Conservation (phyloP, 2,888 invertebrate species). For the Pandemis corylana region DNA sequence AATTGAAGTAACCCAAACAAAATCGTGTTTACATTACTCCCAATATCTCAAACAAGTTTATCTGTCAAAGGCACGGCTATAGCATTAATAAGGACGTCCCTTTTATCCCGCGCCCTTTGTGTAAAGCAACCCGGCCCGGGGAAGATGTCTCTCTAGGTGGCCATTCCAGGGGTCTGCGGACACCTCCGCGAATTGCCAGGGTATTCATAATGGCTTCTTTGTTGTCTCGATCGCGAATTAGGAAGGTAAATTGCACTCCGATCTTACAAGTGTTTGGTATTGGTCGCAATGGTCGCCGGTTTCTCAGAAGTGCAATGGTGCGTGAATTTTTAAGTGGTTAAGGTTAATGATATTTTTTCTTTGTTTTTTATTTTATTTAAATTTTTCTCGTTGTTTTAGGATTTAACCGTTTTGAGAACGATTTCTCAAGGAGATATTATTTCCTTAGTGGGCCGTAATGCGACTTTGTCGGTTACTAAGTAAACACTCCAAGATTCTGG, state of each 20-base stretch:
- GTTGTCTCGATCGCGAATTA: conserved; percentile 52
- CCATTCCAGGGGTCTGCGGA: conserved; percentile 27
- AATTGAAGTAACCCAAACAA: conserved; percentile 26
- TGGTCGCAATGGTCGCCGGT: conserved; percentile 14
- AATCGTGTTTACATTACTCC: conserved; percentile 39
- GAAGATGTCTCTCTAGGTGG: conserved; percentile 23
- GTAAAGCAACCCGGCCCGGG: conserved; percentile 15
- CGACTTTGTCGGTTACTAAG: not conserved
- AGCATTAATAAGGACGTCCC: conserved; percentile 40
- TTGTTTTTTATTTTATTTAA: conserved; percentile 6
- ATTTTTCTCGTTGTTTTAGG: conserved; percentile 11
- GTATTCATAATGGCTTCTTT: conserved; percentile 46
- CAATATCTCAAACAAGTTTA: conserved; percentile 37
- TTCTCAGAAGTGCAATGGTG: conserved; percentile 12
- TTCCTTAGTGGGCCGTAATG: not conserved
- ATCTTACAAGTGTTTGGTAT: conserved; percentile 16
- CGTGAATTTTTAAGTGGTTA: conserved; percentile 11
- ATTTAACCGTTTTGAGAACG: conserved; percentile 12
- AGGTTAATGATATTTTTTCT: conserved; percentile 14
- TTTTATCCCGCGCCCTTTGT: conserved; percentile 39
- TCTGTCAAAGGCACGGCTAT: conserved; percentile 37
- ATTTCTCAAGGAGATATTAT: not conserved
- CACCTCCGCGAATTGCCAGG: conserved; percentile 36
- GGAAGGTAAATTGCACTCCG: conserved; percentile 30
- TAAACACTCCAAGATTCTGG: conserved; percentile 12